A percentile compares a stretch with the other conserved stretches of the same genome.
Conservation (phyloP, 2,797 vertebrate species). For the Octomys mimax region DNA sequence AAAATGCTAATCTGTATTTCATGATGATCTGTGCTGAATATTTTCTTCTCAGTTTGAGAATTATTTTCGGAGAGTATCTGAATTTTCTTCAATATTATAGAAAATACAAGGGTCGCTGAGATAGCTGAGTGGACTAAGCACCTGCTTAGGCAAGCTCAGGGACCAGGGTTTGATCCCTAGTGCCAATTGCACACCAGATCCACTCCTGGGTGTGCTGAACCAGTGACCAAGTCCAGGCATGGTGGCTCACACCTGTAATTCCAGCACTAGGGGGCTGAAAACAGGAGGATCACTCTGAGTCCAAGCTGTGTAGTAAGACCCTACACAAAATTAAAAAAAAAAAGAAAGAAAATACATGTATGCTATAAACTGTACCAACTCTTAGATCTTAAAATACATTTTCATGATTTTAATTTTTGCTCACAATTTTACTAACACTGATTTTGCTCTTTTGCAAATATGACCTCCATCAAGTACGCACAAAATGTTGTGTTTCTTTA, state of each 20-base stretch:
- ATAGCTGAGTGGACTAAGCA: no score
- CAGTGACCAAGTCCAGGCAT: no score
- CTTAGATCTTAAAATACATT: slow-evolving; percentile 68
- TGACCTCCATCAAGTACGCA: slow-evolving; percentile 64
- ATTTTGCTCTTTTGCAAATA: slow-evolving; percentile 74
- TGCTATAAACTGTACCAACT: slow-evolving; percentile 65
- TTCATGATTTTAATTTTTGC: slow-evolving; percentile 74
- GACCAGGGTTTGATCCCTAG: no score
- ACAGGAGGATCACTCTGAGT: no score
- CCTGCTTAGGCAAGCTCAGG: no score
- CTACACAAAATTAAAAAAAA: no score
- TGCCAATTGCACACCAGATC: no score
- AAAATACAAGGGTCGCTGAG: background rate
- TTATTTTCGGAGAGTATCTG: slow-evolving; percentile 77
- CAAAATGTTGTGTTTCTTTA: slow-evolving; percentile 68
- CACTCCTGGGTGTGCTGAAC: no score
- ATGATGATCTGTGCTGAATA: background rate
- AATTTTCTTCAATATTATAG: slow-evolving; percentile 70
- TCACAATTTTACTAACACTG: slow-evolving; percentile 71
- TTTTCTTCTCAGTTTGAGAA: slow-evolving; percentile 17
- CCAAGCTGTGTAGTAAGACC: no score
- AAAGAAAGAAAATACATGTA: slow-evolving; percentile 22
- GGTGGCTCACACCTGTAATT: no score
- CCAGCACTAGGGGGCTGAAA: no score
- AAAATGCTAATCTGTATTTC: background rate